phyloP scores from a whole-genome alignment of 2,113 vertebrate genomes.

The Gobio gobio region DNA sequence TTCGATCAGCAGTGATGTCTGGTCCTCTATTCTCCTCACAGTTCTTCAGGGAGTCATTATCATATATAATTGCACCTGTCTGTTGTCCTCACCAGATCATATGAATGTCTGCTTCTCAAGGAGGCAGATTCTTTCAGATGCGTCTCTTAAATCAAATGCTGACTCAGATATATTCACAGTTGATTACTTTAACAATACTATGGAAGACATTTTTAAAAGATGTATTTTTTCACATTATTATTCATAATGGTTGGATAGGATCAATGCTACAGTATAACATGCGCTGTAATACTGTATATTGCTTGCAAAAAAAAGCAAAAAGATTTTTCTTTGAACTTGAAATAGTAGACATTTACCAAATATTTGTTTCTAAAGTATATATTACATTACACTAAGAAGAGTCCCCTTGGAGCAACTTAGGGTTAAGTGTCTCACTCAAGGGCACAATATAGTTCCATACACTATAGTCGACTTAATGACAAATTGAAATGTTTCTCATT shows the following conservation, averaged over 20 bases:
- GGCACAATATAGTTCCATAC: constrained; percentile 8
- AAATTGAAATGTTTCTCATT: neutral
- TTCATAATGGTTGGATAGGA: neutral
- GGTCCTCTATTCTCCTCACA: neutral
- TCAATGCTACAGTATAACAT: neutral
- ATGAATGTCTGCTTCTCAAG: constrained; percentile 15
- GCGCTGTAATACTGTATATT: too few relatives aligned
- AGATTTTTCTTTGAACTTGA: neutral
- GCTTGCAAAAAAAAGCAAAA: neutral
- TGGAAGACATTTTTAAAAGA: neutral
- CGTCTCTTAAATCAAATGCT: neutral
- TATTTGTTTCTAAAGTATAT: neutral
- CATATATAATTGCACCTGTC: constrained; percentile 6
- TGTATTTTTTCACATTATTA: neutral
- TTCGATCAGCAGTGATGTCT: constrained; percentile 24
- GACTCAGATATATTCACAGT: neutral
- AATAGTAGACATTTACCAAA: neutral
- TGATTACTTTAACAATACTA: neutral
- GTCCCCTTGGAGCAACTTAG: neutral
- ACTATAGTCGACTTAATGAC: neutral
- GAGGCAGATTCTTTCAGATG: neutral
- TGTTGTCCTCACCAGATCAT: constrained; percentile 15
- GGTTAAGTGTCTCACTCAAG: constrained; percentile 20
- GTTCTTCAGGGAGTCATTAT: neutral
- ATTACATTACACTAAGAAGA: constrained; percentile 16